These are phyloP conservation scores for Lottia gigantea DNA, from an alignment of 2,888 invertebrate genomes.

Conservation along the genomic window DNA sequence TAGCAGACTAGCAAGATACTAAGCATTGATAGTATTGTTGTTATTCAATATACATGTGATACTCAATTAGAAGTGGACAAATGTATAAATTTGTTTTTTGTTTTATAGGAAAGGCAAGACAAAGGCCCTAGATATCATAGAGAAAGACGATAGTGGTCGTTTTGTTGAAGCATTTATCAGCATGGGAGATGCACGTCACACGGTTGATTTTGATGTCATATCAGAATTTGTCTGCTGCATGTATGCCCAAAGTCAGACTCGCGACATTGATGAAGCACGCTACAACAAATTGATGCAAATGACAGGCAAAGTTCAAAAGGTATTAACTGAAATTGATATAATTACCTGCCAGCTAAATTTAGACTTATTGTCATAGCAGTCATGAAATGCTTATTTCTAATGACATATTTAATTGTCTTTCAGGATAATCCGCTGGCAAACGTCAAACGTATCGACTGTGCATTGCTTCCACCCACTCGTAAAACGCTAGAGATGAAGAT, in stretches of 20 bases:
- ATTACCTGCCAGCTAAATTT: no score
- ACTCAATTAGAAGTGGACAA: no score
- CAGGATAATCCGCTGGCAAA: neutral
- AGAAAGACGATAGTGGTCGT: neutral
- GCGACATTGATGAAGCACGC: neutral
- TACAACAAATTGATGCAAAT: neutral
- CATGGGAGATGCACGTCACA: neutral
- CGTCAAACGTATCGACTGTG: neutral
- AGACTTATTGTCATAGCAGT: no score
- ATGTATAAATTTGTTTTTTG: no score
- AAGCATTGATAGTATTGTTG: no score
- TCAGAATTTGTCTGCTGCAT: neutral
- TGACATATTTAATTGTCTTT: no score
- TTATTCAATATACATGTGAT: no score
- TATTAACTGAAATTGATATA: no score
- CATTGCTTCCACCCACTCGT: neutral
- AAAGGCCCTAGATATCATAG: neutral
- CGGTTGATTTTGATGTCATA: neutral
- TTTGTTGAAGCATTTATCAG: neutral
- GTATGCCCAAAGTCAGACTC: neutral
- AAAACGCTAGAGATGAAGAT: neutral
- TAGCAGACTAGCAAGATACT: no score
- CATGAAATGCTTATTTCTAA: no score
- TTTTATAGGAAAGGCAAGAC: neutral
- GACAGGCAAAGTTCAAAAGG: neutral